phyloP scores from a whole-genome alignment of 2,113 vertebrate species.

The Ctenodactylus gundi region DNA sequence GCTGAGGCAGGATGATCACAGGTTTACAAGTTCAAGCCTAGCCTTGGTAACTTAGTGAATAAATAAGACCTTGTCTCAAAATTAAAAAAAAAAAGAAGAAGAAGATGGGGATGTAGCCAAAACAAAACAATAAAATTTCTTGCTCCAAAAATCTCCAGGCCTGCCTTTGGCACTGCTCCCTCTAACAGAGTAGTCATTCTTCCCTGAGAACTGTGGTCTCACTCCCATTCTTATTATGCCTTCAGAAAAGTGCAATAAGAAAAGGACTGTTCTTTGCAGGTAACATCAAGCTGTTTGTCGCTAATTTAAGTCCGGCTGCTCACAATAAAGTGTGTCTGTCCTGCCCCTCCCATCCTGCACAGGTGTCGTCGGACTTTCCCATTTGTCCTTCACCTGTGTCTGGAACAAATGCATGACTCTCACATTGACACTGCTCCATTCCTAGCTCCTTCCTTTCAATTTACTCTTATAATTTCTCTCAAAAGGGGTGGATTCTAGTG shows the following conservation, averaged over 20 bases:
- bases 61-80: not conserved
- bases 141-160: not conserved
- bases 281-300: not conserved
- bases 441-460: not conserved
- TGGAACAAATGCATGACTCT: not conserved
- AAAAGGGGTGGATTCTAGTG: not conserved
- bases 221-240: not conserved
- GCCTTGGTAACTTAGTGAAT: not conserved
- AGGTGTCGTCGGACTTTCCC: not conserved
- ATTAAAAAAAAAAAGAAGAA: not conserved
- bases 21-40: not conserved
- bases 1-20: not conserved
- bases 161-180: not conserved
- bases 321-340: not conserved
- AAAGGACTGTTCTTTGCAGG: not conserved
- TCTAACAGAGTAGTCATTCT: not conserved
- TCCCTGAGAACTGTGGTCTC: not conserved
- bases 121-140: not conserved
- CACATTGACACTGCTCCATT: not conserved
- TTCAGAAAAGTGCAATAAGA: not conserved
- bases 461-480: not conserved
- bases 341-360: not conserved
- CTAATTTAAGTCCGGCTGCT: not conserved
- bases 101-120: not conserved
- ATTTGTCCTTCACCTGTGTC: not conserved